Evolutionary conservation across 2,113 vertebrate genomes (phyloP).

Genomic region (Isichthys henryi): DNA sequence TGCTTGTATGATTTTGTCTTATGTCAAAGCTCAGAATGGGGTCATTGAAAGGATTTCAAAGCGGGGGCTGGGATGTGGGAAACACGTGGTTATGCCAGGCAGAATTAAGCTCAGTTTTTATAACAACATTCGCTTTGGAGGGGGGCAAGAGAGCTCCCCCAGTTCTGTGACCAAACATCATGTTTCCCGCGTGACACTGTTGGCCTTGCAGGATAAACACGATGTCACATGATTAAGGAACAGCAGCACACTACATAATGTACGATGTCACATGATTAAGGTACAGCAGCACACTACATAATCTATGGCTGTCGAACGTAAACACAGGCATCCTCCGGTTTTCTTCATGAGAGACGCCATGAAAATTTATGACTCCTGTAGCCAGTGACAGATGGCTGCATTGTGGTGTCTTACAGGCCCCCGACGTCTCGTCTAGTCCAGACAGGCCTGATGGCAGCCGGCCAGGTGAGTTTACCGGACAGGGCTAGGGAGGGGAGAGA

Average conservation of each 20-base stretch:
- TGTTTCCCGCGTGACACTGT: background rate
- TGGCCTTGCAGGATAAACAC: background rate
- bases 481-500: background rate
- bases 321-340: background rate
- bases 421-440: slow-evolving; percentile 48
- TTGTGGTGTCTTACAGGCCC: slow-evolving; percentile 53
- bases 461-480: slow-evolving; percentile 58
- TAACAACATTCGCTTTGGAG: background rate
- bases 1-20: background rate
- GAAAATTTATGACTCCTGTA: background rate
- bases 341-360: background rate
- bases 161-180: background rate
- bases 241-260: background rate
- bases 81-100: background rate
- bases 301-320: background rate
- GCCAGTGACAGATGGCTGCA: background rate
- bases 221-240: background rate
- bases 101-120: background rate
- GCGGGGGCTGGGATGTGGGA: background rate
- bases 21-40: background rate
- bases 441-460: slow-evolving; percentile 71
- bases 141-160: background rate
- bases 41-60: background rate
- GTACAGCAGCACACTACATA: too few relatives aligned
- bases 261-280: too few relatives aligned